Evolutionary conservation across 1,140 invertebrate species (phyloP), one percentile per base, ranked within the genome.

Genomic region (Micrasema minimum): DNA sequence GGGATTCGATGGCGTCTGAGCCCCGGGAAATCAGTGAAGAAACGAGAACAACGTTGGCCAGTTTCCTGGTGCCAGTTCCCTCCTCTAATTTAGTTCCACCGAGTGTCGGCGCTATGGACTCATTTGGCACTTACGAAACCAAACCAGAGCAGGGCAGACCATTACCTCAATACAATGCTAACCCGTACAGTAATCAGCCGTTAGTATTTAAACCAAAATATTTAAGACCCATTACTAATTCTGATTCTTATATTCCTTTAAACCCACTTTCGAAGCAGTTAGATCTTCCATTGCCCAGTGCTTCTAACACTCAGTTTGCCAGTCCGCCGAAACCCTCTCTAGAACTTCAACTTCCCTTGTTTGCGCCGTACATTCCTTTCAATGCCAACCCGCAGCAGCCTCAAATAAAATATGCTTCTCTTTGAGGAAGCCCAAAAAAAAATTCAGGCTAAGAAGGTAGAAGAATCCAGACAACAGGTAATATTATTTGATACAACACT

Each of bases 381-480:
- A 59, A 71, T 64, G 20, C 53, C 26, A 75, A 75, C 48, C 43
- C 73, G 18, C 46, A 68, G 18, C 22, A 31, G 10, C n/a, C 37
- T 9, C n/a, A 23, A 9, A 10, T n/a, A 1, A 37, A 59, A 37
- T 59, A 69, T 14, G 11, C 14, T 35, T n/a, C 48, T 12, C 66
- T 80, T 81, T 64, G 80, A 82, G 69, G 78, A 77, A 0, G 75
- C 78, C 38, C 78, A 79, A 14, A 69, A 72, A 31, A 73, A 69
- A 51, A 37, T 22, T n/a, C 45, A 59, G 22, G 45, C 26, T 7
- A 72, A 61, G 45, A 72, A 71, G 59, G 69, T 66, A 59, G 61
- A 76, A 16, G 67, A 75, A 62, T 77, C 20, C 18, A 9, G 11
- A 50, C 46, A 50, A 4, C 26, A 50, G 11, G 41, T 45, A 45